Evolutionary conservation across 2,113 vertebrate genomes (phyloP).

Genomic region (Dasypus novemcinctus): DNA sequence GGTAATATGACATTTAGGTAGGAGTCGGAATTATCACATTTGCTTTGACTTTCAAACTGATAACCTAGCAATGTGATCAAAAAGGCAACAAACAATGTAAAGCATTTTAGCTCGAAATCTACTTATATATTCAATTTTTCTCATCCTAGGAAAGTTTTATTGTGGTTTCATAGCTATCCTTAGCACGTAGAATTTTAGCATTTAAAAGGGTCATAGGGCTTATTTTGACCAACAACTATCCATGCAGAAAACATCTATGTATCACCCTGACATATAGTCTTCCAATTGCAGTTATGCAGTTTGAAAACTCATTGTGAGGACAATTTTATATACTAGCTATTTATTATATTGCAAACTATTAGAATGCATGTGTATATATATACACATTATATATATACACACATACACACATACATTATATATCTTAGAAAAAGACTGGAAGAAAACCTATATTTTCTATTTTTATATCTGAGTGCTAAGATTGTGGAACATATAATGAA

Average conservation of each 20-base stretch:
- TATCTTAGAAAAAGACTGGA: background rate
- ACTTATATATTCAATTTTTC: background rate
- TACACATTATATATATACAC: too few species aligned
- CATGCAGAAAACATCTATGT: background rate
- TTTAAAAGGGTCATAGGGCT: background rate
- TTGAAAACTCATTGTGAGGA: background rate
- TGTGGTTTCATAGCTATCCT: background rate
- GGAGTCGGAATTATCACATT: background rate
- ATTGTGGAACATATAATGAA: background rate
- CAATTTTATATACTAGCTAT: background rate
- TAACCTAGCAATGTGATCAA: background rate
- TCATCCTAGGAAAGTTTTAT: background rate
- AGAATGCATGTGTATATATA: background rate
- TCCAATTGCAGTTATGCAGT: background rate
- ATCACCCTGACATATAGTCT: background rate
- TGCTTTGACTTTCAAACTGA: background rate
- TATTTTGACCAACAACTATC: background rate
- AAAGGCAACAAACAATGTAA: background rate
- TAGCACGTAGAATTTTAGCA: background rate
- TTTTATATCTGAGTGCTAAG: background rate
- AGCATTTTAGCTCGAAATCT: background rate
- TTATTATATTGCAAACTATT: background rate
- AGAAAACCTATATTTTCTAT: background rate
- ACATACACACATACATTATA: too few species aligned
- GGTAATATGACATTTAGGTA: background rate